phyloP scores from a whole-genome alignment of 2,113 vertebrate species.

The Rhinolophus ferrumequinum region DNA sequence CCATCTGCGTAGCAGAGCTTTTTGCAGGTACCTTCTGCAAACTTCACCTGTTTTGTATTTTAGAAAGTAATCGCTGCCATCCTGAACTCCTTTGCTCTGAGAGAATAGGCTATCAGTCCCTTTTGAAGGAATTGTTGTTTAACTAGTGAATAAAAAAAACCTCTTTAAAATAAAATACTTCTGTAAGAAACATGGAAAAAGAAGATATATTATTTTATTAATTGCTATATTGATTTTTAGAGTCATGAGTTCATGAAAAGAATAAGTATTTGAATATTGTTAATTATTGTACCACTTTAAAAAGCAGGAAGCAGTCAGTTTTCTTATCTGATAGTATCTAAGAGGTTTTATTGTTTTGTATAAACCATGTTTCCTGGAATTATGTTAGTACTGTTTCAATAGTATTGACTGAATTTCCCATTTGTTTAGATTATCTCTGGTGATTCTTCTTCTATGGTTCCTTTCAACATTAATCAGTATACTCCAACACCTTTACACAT shows the following conservation, averaged over 20 bases:
- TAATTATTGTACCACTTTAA: slow-evolving; percentile 66
- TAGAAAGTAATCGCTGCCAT: slow-evolving; percentile 58
- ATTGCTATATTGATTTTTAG: slow-evolving; percentile 86
- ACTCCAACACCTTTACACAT: neutral
- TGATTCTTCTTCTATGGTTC: neutral
- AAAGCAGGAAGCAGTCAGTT: slow-evolving; percentile 70
- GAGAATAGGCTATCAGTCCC: slow-evolving; percentile 69
- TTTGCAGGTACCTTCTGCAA: slow-evolving; percentile 82
- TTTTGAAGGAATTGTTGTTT: slow-evolving; percentile 74
- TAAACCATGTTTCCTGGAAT: neutral
- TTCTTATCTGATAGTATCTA: slow-evolving; percentile 62
- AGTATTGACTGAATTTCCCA: neutral
- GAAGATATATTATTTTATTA: slow-evolving; percentile 84
- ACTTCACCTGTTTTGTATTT: slow-evolving; percentile 79
- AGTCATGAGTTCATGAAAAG: slow-evolving; percentile 69
- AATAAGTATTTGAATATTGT: slow-evolving; percentile 64
- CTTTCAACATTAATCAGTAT: neutral
- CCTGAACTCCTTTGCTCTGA: slow-evolving; percentile 84
- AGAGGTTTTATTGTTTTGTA: neutral
- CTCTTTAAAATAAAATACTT: slow-evolving; percentile 71
- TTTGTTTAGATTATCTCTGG: neutral
- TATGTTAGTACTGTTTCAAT: neutral
- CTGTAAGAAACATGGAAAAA: slow-evolving; percentile 84
- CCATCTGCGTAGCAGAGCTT: slow-evolving; percentile 81
- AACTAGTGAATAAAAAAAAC: slow-evolving; percentile 73